Conservation (phyloP, 2,113 vertebrate species). For the Pelusios castaneus region DNA sequence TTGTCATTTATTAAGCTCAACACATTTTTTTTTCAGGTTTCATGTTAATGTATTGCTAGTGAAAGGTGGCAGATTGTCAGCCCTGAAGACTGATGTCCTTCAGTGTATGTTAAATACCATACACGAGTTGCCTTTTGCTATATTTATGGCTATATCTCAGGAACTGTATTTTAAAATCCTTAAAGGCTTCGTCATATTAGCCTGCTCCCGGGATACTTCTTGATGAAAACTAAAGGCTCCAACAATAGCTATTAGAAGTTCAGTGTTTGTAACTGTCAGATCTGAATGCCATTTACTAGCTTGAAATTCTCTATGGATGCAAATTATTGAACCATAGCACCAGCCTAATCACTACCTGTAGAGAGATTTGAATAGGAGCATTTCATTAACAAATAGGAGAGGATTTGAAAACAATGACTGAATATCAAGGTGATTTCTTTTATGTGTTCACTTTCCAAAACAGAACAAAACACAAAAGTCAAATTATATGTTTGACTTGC, state of each 20-base stretch:
- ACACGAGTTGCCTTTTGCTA: background rate
- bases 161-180: background rate
- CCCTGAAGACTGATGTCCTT: background rate
- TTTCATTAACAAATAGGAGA: background rate
- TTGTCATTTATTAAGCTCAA: background rate
- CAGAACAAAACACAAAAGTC: background rate
- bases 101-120: background rate
- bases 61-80: background rate
- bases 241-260: background rate
- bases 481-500: background rate
- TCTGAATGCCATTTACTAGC: background rate
- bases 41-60: background rate
- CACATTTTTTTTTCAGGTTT: background rate
- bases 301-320: background rate
- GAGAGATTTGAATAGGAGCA: background rate
- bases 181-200: background rate
- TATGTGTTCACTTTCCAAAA: slow-evolving; percentile 4
- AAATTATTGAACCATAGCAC: slow-evolving; percentile 10
- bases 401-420: background rate
- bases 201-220: background rate
- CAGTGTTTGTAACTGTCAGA: background rate
- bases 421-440: background rate
- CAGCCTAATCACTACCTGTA: background rate
- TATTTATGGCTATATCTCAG: background rate
- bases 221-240: background rate